Evolutionary conservation across 1,140 invertebrate genomes (phyloP).

Genomic region (Drosophila ficusphila): DNA sequence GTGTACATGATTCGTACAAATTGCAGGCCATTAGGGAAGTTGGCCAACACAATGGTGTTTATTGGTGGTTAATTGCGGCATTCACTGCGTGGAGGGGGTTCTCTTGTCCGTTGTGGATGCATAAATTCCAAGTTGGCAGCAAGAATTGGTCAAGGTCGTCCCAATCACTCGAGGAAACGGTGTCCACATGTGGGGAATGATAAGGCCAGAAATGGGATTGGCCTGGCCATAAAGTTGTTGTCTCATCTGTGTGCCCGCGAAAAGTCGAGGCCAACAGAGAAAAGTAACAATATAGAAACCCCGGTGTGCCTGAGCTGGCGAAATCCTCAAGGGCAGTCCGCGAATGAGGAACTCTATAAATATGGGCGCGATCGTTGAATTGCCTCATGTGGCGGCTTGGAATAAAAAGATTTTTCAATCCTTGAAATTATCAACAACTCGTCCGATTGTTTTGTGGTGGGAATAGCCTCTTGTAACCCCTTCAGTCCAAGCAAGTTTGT

Average conservation of each 20-base stretch:
- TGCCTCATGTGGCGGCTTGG: not conserved
- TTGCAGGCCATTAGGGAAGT: slow-evolving; percentile 53
- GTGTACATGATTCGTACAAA: slow-evolving; percentile 23
- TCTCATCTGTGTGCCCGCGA: slow-evolving; percentile 38
- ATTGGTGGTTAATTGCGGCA: slow-evolving; percentile 13
- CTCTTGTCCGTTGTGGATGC: not conserved
- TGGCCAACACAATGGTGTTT: slow-evolving; percentile 25
- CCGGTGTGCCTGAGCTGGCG: slow-evolving; percentile 5
- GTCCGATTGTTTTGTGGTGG: slow-evolving; percentile 3
- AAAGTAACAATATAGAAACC: slow-evolving; percentile 21
- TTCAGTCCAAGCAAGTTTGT: slow-evolving; percentile 8
- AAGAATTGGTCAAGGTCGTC: slow-evolving; percentile 48
- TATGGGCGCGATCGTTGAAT: slow-evolving; percentile 30
- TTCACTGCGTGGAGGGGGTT: not conserved
- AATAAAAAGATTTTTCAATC: slow-evolving; percentile 12
- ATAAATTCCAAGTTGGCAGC: slow-evolving; percentile 14
- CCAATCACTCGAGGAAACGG: slow-evolving; percentile 8
- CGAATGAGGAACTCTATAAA: slow-evolving; percentile 21
- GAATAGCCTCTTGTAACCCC: slow-evolving; percentile 25
- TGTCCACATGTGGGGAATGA: slow-evolving; percentile 20
- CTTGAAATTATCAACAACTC: slow-evolving; percentile 13
- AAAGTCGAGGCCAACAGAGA: slow-evolving; percentile 49
- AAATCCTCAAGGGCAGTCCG: slow-evolving; percentile 23
- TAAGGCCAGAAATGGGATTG: slow-evolving; percentile 38
- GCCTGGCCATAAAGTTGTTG: slow-evolving; percentile 28